phyloP scores from a whole-genome alignment of 2,888 invertebrate genomes.

The Euphydryas editha region DNA sequence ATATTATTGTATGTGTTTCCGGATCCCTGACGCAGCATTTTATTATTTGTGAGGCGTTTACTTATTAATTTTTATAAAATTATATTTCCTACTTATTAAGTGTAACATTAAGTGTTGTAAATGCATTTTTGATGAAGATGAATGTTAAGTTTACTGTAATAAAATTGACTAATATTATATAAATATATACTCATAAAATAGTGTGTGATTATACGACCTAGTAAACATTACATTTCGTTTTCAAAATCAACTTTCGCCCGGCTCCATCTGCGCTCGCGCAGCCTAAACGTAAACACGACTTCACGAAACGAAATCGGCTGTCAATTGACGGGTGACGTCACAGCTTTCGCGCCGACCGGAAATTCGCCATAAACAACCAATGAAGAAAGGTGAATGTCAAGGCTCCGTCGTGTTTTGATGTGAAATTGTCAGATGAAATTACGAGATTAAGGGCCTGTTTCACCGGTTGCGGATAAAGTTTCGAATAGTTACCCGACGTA shows the following conservation, averaged over 20 bases:
- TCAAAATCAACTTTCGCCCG: slow-evolving; percentile 45
- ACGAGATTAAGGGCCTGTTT: too few species aligned
- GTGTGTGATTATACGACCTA: not conserved
- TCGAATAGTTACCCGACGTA: too few species aligned
- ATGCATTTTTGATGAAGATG: not conserved
- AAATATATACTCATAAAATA: not conserved
- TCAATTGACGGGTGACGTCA: slow-evolving; percentile 52
- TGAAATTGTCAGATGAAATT: slow-evolving; percentile 35
- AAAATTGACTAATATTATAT: not conserved
- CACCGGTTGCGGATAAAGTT: too few species aligned
- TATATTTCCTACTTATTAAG: too few species aligned
- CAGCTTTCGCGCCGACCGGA: slow-evolving; percentile 73
- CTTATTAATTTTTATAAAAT: not conserved
- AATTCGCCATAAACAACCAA: slow-evolving; percentile 56
- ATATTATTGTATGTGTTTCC: too few species aligned
- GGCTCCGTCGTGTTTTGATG: slow-evolving; percentile 54
- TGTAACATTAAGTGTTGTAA: not conserved
- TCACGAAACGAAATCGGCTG: slow-evolving; percentile 52
- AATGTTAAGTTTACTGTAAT: not conserved
- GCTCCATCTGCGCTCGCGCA: slow-evolving; percentile 29
- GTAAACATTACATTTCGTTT: slow-evolving; percentile 29
- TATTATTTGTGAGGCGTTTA: not conserved
- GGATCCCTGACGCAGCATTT: too few species aligned
- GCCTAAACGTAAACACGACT: slow-evolving; percentile 41
- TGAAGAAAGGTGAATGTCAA: slow-evolving; percentile 77